Percentiles rank a stretch among this genome's conserved stretches.
Conservation (phyloP, 2,888 invertebrate genomes). For the Abscondita cerata region DNA sequence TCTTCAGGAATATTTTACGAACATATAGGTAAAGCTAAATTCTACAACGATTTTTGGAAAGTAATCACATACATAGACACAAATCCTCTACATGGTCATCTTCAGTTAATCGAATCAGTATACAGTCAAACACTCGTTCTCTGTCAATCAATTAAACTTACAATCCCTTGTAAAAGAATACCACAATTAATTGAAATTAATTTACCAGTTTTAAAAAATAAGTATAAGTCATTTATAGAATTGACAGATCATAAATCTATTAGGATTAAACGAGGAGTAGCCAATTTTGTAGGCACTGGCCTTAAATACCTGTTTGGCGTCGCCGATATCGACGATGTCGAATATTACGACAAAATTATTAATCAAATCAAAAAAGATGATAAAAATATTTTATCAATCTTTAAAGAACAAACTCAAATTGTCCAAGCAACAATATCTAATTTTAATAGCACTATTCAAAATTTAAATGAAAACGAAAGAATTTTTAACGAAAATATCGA, state of each 20-base stretch:
- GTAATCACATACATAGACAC: background rate
- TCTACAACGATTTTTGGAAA: constrained; percentile 1
- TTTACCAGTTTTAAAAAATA: background rate
- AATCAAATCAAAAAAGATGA: too few species aligned
- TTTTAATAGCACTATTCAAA: background rate
- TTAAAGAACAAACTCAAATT: background rate
- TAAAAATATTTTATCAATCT: background rate
- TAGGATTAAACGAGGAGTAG: background rate
- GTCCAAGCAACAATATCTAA: background rate
- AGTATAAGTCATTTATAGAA: background rate
- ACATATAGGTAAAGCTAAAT: background rate
- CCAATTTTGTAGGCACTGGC: too few species aligned
- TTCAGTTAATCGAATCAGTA: background rate
- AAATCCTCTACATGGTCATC: background rate
- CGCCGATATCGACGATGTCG: too few species aligned
- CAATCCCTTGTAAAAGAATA: background rate
- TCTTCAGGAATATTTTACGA: background rate
- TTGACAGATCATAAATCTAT: constrained; percentile 2
- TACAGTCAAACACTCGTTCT: background rate
- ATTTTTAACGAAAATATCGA: constrained; percentile 4
- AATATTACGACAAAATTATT: too few species aligned
- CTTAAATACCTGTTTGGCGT: too few species aligned
- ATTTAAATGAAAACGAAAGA: background rate
- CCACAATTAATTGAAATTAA: background rate
- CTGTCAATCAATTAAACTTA: background rate